A percentile compares a stretch with the other conserved stretches of the same genome.
phyloP scores from a whole-genome alignment of 2,888 invertebrate genomes.

The Chelonus formosanus region DNA sequence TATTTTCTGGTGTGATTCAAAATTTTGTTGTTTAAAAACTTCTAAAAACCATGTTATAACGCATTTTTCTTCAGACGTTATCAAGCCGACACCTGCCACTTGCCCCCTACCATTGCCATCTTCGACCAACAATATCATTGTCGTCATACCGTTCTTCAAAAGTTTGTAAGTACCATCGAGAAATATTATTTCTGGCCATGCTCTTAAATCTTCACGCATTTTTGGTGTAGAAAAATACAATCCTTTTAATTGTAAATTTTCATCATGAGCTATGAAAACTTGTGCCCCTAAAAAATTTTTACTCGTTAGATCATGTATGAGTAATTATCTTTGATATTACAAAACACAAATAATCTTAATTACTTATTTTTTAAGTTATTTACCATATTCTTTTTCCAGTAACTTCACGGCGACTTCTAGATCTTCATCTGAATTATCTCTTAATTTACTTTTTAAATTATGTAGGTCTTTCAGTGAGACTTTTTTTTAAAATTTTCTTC shows the following conservation, averaged over 20 bases:
- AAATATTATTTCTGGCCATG: conserved; percentile 3
- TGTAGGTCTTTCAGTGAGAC: too few relatives aligned
- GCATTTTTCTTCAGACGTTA: background rate
- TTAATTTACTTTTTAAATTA: too few relatives aligned
- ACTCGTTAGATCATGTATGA: too few relatives aligned
- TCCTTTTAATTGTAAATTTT: background rate
- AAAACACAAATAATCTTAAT: background rate
- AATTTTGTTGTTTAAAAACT: background rate
- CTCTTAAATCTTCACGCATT: background rate
- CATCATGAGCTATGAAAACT: background rate
- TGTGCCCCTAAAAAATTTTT: background rate
- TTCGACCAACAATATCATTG: background rate
- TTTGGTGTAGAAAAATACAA: background rate
- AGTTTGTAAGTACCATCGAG: conserved; percentile 3
- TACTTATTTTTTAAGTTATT: too few relatives aligned
- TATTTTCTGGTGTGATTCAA: background rate
- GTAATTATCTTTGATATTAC: too few relatives aligned
- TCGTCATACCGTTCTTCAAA: background rate
- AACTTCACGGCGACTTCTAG: too few relatives aligned
- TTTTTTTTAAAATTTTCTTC: too few relatives aligned
- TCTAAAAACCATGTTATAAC: background rate
- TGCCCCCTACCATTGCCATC: background rate
- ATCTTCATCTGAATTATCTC: too few relatives aligned
- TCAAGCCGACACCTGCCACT: background rate
- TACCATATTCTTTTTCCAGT: too few relatives aligned